phyloP scores from a whole-genome alignment of 2,888 invertebrate species.

The Drosophila macrospina region DNA sequence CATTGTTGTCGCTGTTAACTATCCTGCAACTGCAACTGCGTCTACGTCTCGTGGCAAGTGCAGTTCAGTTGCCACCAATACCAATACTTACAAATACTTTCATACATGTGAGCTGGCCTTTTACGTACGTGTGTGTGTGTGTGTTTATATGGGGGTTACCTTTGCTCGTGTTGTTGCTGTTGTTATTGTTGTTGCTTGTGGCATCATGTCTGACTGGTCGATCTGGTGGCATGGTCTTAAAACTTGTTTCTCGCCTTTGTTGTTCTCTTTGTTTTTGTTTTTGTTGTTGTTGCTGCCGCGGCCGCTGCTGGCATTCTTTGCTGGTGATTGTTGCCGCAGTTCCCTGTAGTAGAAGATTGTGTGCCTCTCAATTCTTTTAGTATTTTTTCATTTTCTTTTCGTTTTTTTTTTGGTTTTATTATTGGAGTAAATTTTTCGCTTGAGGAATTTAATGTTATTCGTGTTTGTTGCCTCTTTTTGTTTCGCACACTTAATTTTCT shows the following conservation, averaged over 20 bases:
- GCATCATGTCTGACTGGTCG: constrained; percentile 74
- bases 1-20: constrained; percentile 40
- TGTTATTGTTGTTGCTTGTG: constrained; percentile 56
- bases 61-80: constrained; percentile 46
- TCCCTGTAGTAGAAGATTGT: constrained; percentile 30
- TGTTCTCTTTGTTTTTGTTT: constrained; percentile 49
- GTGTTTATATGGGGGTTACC: constrained; percentile 67
- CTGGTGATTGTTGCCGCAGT: constrained; percentile 69
- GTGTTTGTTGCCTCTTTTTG: constrained; percentile 64
- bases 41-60: constrained; percentile 55
- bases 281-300: background rate
- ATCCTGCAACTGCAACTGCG: constrained; percentile 40
- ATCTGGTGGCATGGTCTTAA: constrained; percentile 73
- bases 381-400: constrained; percentile 19
- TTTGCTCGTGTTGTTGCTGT: constrained; percentile 42
- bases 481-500: constrained; percentile 68
- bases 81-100: background rate
- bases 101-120: background rate
- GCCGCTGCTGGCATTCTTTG: constrained; percentile 71
- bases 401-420: constrained; percentile 55
- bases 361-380: constrained; percentile 44
- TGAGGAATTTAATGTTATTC: constrained; percentile 74
- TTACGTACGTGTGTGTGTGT: constrained; percentile 13
- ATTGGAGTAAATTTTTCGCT: constrained; percentile 80
- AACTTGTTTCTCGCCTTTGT: constrained; percentile 70